Evolutionary conservation across 2,888 invertebrate species (phyloP).

Genomic region (Lissonota sp.): DNA sequence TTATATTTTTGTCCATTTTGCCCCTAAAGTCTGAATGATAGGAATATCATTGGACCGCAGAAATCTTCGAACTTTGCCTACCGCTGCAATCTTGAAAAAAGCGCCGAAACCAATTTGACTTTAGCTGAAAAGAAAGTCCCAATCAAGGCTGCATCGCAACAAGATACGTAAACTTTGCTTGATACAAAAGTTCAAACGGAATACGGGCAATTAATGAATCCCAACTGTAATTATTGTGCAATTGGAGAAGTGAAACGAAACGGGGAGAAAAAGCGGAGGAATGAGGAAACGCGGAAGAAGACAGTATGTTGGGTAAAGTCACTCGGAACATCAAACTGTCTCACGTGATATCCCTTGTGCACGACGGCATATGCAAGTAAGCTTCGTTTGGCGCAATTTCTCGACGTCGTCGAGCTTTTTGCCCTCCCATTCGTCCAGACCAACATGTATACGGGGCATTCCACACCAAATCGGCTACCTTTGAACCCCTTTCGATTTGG

Average conservation of each 20-base stretch:
- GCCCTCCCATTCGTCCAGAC: too few species aligned
- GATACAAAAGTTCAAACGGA: constrained; percentile 51
- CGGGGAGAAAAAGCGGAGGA: neutral
- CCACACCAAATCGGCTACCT: too few species aligned
- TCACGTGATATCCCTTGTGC: constrained; percentile 53
- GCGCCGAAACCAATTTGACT: too few species aligned
- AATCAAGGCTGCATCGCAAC: neutral
- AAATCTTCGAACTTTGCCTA: too few species aligned
- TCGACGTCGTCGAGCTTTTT: constrained; percentile 30
- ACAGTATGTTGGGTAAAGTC: constrained; percentile 17
- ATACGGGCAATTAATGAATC: constrained; percentile 54
- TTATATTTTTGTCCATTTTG: too few species aligned
- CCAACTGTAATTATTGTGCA: constrained; percentile 45
- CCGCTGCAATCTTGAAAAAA: too few species aligned
- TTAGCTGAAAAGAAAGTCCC: too few species aligned
- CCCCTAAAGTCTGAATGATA: too few species aligned
- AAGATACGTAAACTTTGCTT: constrained; percentile 4
- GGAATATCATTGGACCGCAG: too few species aligned
- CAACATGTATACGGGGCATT: too few species aligned
- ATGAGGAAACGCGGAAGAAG: constrained; percentile 14
- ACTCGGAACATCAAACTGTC: constrained; percentile 13
- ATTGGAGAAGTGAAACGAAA: neutral
- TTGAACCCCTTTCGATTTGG: too few species aligned
- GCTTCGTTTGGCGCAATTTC: constrained; percentile 58
- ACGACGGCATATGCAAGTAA: neutral